Evolutionary conservation across 2,888 invertebrate species (phyloP).

Genomic region (Diaprepes abbreviatus): DNA sequence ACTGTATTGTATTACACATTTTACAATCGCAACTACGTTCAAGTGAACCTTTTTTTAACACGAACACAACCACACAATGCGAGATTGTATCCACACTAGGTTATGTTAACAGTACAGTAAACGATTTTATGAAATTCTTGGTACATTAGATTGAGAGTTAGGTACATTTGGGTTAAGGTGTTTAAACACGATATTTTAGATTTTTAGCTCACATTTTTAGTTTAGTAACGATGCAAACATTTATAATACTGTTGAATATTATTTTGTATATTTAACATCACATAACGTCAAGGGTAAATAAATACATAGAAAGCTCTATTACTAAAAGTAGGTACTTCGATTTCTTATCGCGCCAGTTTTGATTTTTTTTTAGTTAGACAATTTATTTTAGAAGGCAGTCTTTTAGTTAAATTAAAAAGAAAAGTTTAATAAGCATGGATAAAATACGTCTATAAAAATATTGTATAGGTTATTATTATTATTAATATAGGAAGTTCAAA

Average conservation of each 20-base stretch:
- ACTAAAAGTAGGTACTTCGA: too few relatives aligned
- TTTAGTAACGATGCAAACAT: not conserved
- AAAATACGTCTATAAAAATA: slow-evolving; percentile 42
- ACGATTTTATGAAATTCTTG: too few relatives aligned
- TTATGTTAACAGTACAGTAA: too few relatives aligned
- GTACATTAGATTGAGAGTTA: not conserved
- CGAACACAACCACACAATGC: not conserved
- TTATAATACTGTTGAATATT: slow-evolving; percentile 16
- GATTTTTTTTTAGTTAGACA: not conserved
- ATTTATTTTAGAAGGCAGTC: slow-evolving; percentile 10
- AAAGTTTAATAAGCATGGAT: slow-evolving; percentile 23
- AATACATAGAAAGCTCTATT: slow-evolving; percentile 3
- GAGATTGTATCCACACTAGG: too few relatives aligned
- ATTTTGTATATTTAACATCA: slow-evolving; percentile 6
- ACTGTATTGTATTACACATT: slow-evolving; percentile 18
- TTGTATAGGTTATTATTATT: slow-evolving; percentile 29
- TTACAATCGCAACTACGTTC: slow-evolving; percentile 34
- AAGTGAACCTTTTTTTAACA: not conserved
- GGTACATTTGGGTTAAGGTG: not conserved
- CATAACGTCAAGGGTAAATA: not conserved
- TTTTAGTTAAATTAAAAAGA: slow-evolving; percentile 11
- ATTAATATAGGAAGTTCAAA: slow-evolving; percentile 11
- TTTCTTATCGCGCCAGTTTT: slow-evolving; percentile 4
- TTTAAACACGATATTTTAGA: not conserved
- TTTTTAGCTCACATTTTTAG: not conserved